These are phyloP conservation scores for Macropis europaea DNA, from an alignment of 2,888 invertebrate species.

Conservation along the genomic window DNA sequence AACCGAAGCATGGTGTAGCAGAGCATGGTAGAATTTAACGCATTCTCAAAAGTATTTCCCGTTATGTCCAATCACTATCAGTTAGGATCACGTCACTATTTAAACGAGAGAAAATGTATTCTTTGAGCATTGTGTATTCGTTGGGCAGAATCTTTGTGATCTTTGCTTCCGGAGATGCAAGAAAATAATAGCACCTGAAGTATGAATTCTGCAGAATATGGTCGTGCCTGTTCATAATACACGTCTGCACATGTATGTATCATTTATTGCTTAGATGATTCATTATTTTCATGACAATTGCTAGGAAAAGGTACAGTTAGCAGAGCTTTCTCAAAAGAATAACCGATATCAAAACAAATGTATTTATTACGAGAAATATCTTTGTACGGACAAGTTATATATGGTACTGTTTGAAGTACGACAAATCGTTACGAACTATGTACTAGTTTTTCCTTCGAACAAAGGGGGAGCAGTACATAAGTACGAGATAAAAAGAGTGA, in stretches of 20 bases:
- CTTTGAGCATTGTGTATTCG: not conserved
- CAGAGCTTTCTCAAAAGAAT: not conserved
- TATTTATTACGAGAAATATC: not conserved
- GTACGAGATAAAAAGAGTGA: not conserved
- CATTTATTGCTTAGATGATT: not conserved
- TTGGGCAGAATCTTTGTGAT: slow-evolving; percentile 10
- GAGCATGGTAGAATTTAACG: slow-evolving; percentile 15
- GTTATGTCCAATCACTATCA: not conserved
- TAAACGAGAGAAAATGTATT: not conserved
- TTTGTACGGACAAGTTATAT: not conserved
- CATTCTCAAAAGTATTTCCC: not conserved
- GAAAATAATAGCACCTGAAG: not conserved
- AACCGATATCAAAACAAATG: no score
- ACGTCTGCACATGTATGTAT: slow-evolving; percentile 32
- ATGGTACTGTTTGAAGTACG: not conserved
- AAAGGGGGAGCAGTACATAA: not conserved
- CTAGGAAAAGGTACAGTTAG: slow-evolving; percentile 8
- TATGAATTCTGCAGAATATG: slow-evolving; percentile 5
- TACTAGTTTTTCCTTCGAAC: not conserved
- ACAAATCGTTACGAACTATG: not conserved
- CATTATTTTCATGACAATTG: not conserved
- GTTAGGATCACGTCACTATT: slow-evolving; percentile 11
- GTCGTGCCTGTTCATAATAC: no score
- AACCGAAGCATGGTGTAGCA: slow-evolving; percentile 17
- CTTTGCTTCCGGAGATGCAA: slow-evolving; percentile 22